A percentile compares a stretch with the other conserved stretches of the same genome.
Conservation (phyloP, 2,888 invertebrate genomes). For the Halictus quadricinctus region DNA sequence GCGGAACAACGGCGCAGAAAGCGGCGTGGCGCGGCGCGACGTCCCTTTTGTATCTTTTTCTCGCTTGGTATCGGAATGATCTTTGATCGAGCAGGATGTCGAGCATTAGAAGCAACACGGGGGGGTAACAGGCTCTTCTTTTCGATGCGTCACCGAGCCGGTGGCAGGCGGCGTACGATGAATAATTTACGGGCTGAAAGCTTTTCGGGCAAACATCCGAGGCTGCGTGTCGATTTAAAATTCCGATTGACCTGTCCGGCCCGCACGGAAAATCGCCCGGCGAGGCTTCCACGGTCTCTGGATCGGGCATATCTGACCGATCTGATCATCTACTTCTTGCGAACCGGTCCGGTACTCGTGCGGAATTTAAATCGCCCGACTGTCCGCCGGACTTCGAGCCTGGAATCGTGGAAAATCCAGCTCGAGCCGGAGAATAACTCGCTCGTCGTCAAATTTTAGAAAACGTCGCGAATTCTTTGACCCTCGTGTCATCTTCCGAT, state of each 20-base stretch:
- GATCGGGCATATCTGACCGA: conserved; percentile 22
- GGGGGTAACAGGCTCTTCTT: conserved; percentile 27
- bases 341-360: conserved; percentile 18
- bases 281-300: conserved; percentile 15
- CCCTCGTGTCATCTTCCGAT: background rate
- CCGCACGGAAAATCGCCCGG: conserved; percentile 29
- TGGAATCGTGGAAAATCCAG: background rate
- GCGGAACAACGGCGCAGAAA: background rate
- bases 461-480: background rate
- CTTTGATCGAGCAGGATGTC: conserved; percentile 47
- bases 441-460: background rate
- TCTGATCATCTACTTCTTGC: conserved; percentile 41
- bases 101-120: conserved; percentile 44
- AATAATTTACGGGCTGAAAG: conserved; percentile 78
- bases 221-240: conserved; percentile 74
- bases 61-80: background rate
- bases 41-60: background rate
- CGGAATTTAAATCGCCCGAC: conserved; percentile 27
- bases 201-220: conserved; percentile 75
- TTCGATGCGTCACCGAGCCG: conserved; percentile 39
- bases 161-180: conserved; percentile 65
- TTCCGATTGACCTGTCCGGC: conserved; percentile 74
- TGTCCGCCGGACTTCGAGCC: background rate
- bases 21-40: too few species aligned
- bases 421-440: background rate